Conservation (phyloP, 2,797 vertebrate genomes). For the Momotus momota region DNA sequence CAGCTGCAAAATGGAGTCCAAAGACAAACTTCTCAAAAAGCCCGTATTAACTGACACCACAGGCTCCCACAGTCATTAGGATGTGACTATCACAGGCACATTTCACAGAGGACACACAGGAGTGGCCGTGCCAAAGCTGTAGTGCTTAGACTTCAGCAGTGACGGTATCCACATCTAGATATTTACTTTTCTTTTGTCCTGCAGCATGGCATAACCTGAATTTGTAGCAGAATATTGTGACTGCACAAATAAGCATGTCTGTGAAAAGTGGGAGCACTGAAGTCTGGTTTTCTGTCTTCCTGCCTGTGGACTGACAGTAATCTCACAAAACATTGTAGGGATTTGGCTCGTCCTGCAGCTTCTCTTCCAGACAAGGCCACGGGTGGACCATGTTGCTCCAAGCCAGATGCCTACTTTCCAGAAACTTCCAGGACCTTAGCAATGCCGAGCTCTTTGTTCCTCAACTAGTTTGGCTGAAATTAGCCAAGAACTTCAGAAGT, state of each 20-base stretch:
- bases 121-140: not conserved
- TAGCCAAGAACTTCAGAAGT: slow-evolving; percentile 47
- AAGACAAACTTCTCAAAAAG: not conserved
- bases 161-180: not conserved
- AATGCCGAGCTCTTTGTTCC: slow-evolving; percentile 1
- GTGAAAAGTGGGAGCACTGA: not conserved
- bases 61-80: not conserved
- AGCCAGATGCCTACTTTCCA: not conserved
- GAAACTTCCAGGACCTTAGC: not conserved
- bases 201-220: not conserved
- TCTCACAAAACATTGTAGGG: not conserved
- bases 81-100: not conserved
- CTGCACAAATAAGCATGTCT: not conserved
- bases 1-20: not conserved
- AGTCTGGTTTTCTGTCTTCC: not conserved
- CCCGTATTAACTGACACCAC: not conserved
- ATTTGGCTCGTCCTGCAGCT: not conserved
- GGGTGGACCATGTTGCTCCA: not conserved
- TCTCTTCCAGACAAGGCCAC: not conserved
- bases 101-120: not conserved
- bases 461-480: slow-evolving; percentile 14
- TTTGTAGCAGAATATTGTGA: not conserved
- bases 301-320: not conserved
- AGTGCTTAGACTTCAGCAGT: not conserved
- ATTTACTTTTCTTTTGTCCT: not conserved